Evolutionary conservation across 2,113 vertebrate genomes (phyloP).

Genomic region (Pedetes capensis): DNA sequence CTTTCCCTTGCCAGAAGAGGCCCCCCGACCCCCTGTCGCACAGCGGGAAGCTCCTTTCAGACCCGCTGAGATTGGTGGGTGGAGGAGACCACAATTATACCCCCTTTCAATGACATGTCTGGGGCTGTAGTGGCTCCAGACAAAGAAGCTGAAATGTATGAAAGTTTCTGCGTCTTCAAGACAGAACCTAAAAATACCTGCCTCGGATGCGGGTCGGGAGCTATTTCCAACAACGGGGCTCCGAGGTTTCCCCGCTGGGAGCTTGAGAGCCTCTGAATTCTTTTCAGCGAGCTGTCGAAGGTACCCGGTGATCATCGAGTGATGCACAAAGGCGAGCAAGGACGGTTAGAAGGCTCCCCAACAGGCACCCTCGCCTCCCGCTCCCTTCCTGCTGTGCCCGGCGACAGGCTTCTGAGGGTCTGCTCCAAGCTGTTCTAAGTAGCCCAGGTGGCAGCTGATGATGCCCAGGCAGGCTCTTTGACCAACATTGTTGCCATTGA

Average conservation of each 20-base stretch:
- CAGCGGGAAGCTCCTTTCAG: conserved; percentile 81
- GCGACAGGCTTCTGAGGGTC: not conserved
- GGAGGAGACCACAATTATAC: conserved; percentile 85
- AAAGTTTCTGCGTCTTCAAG: conserved; percentile 80
- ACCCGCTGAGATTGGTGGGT: conserved; percentile 82
- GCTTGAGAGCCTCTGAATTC: conserved; percentile 66
- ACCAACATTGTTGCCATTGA: not conserved
- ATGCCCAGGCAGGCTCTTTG: not conserved
- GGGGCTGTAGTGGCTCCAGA: conserved; percentile 79
- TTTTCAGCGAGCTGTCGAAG: conserved; percentile 65
- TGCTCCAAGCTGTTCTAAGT: not conserved
- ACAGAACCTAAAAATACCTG: conserved; percentile 87
- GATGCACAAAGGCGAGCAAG: not conserved
- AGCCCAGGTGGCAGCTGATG: not conserved
- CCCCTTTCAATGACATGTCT: conserved; percentile 80
- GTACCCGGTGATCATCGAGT: conserved; percentile 37
- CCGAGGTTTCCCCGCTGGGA: conserved; percentile 79
- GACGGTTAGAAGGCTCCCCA: conserved; percentile 17
- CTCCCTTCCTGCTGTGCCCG: not conserved
- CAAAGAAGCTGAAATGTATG: conserved; percentile 80
- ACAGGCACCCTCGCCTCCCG: not conserved
- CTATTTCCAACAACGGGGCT: conserved; percentile 76
- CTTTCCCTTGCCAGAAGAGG: conserved; percentile 75
- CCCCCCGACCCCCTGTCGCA: conserved; percentile 74
- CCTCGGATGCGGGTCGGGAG: conserved; percentile 75